These are phyloP conservation scores for Hydractinia echinata DNA, from an alignment of 30 jellyfish, hydroid and myxozoan species.

Conservation along the genomic window DNA sequence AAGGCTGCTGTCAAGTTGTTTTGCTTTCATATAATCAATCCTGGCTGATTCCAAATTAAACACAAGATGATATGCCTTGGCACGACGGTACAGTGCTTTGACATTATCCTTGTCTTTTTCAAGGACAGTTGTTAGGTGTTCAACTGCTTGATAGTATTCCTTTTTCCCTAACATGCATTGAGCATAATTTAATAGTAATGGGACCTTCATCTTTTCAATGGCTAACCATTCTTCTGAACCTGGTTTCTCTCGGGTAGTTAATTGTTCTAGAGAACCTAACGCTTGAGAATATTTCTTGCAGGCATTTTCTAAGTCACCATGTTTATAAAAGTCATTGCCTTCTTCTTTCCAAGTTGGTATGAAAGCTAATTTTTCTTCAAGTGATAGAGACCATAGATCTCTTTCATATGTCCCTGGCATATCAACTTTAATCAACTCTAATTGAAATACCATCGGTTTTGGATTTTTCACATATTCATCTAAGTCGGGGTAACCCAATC, in stretches of 20 bases:
- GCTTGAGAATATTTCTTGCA: conserved; percentile 85
- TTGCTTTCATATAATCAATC: conserved; percentile 60
- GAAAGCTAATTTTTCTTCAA: conserved; percentile 53
- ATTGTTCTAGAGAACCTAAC: conserved; percentile 85
- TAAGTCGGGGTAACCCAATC: conserved; percentile 78
- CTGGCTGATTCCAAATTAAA: conserved; percentile 77
- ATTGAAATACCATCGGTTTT: conserved; percentile 51
- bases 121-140: conserved; percentile 75
- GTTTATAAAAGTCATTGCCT: conserved; percentile 61
- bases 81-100: conserved; percentile 87
- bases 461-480: conserved; percentile 65
- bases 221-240: conserved; percentile 78
- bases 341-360: conserved; percentile 84
- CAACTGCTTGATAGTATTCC: conserved; percentile 80
- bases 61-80: conserved; percentile 85
- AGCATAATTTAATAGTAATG: conserved; percentile 71
- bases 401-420: conserved; percentile 77
- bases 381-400: conserved; percentile 78
- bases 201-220: conserved; percentile 73
- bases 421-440: conserved; percentile 70
- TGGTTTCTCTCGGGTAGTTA: conserved; percentile 81
- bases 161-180: conserved; percentile 65
- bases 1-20: conserved; percentile 60
- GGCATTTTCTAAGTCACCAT: conserved; percentile 68
- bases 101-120: conserved; percentile 80